Conservation (phyloP, 2,888 invertebrate genomes). For the Yponomeuta plumbellus region DNA sequence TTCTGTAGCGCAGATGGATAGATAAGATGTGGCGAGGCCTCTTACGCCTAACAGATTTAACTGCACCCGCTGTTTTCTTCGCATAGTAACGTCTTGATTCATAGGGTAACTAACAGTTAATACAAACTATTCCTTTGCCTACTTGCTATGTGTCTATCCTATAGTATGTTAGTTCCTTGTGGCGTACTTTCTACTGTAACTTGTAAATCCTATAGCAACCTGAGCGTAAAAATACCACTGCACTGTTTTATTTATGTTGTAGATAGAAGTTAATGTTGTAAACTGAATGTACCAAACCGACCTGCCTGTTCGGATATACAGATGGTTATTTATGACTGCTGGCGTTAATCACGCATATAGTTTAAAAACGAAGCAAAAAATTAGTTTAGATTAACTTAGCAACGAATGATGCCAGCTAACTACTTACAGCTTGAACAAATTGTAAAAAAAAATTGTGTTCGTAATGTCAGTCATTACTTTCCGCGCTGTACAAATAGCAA, state of each 20-base stretch:
- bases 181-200: background rate
- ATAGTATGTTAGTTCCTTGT: background rate
- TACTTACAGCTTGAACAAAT: background rate
- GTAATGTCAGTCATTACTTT: background rate
- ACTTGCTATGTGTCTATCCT: background rate
- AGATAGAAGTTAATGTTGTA: slow-evolving; percentile 5
- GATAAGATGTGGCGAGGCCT: background rate
- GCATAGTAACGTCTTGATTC: background rate
- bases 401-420: background rate
- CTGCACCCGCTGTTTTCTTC: background rate
- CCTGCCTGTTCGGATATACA: background rate
- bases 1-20: slow-evolving; percentile 1
- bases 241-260: slow-evolving; percentile 11
- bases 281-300: background rate
- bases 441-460: background rate
- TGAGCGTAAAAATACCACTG: slow-evolving; percentile 2
- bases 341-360: background rate
- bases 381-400: background rate
- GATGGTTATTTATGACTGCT: slow-evolving; percentile 1
- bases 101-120: background rate
- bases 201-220: slow-evolving; percentile 2
- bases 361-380: background rate
- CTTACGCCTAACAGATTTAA: background rate
- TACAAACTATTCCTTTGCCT: background rate
- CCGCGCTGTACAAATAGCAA: background rate